Evolutionary conservation across 2,888 invertebrate species (phyloP).

Genomic region (Amiota minor): DNA sequence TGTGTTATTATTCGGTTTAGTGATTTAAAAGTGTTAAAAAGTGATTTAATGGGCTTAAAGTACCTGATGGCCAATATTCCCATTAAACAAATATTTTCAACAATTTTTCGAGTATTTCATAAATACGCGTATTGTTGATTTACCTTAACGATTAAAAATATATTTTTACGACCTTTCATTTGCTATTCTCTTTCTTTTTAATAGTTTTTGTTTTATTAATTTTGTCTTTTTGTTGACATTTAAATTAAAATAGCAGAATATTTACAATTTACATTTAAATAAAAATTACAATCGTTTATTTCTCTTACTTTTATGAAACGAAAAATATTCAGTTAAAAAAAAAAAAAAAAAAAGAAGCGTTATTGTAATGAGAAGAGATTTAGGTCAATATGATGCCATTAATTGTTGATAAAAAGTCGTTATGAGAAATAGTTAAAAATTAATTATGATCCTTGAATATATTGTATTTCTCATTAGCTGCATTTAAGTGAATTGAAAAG

Average conservation of each 20-base stretch:
- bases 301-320: too few relatives aligned
- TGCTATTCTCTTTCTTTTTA: conserved; percentile 5
- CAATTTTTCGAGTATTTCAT: conserved; percentile 2
- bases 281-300: conserved; percentile 10
- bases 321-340: too few relatives aligned
- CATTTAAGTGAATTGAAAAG: too few relatives aligned
- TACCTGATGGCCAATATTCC: conserved; percentile 23
- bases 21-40: too few relatives aligned
- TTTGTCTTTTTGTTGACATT: conserved; percentile 15
- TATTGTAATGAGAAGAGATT: too few relatives aligned
- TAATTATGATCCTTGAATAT: too few relatives aligned
- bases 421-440: too few relatives aligned
- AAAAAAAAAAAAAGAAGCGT: too few relatives aligned
- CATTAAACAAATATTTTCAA: conserved; percentile 7
- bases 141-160: neutral
- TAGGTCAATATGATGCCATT: too few relatives aligned
- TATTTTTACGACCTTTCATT: conserved; percentile 11
- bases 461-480: too few relatives aligned
- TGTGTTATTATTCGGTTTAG: conserved; percentile 12
- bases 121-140: neutral
- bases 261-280: conserved; percentile 4
- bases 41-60: conserved; percentile 35
- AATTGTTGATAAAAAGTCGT: too few relatives aligned
- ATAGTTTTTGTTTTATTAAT: conserved; percentile 4
- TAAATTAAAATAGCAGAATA: conserved; percentile 16